phyloP scores from a whole-genome alignment of 92 coral and sea anemone species.

The Umimayanthus chanpuru region DNA sequence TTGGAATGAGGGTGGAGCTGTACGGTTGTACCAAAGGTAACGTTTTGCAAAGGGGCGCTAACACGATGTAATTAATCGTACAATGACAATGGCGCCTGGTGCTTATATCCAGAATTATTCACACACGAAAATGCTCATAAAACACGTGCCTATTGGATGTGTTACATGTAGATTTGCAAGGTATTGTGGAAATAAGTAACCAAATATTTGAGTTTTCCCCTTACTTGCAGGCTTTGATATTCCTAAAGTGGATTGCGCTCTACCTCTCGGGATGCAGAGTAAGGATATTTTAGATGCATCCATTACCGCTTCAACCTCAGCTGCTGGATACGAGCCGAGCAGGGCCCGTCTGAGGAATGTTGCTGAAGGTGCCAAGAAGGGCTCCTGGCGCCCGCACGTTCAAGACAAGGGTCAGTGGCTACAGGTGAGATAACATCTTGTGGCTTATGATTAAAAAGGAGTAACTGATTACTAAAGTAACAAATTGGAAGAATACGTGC shows the following conservation, averaged over 20 bases:
- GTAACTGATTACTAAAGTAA: not conserved
- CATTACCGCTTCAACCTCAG: constrained; percentile 4
- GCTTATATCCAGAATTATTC: too few relatives aligned
- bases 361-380: not conserved
- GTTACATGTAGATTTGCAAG: too few relatives aligned
- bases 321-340: not conserved
- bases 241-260: constrained; percentile 37
- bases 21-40: constrained; percentile 39
- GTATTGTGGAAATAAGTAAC: too few relatives aligned
- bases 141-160: too few relatives aligned
- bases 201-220: too few relatives aligned
- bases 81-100: too few relatives aligned
- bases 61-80: too few relatives aligned
- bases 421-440: constrained; percentile 8
- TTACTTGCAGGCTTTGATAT: constrained; percentile 18
- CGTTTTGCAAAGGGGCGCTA: not conserved
- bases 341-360: constrained; percentile 12
- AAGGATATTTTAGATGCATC: constrained; percentile 15
- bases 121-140: too few relatives aligned
- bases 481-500: too few relatives aligned
- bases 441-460: too few relatives aligned
- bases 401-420: constrained; percentile 22
- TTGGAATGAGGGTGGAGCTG: constrained; percentile 14
- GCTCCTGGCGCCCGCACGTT: not conserved
- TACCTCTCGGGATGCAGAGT: constrained; percentile 33